phyloP scores from a whole-genome alignment of 2,888 invertebrate genomes.

The Hoplodrina ambigua region DNA sequence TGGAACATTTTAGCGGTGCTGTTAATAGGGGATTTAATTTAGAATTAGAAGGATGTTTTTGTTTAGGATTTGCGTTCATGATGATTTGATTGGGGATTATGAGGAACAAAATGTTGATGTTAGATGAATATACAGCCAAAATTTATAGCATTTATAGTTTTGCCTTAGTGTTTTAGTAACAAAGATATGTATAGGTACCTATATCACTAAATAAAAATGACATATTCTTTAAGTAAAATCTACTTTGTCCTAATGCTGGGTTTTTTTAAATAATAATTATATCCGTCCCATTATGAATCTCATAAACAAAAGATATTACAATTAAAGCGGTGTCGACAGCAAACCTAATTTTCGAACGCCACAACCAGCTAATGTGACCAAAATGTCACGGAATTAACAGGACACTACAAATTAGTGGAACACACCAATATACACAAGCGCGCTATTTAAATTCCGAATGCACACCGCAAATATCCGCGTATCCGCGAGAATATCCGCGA shows the following conservation, averaged over 20 bases:
- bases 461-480: slow-evolving; percentile 67
- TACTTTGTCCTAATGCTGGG: background rate
- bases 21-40: slow-evolving; percentile 41
- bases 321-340: slow-evolving; percentile 31
- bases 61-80: slow-evolving; percentile 23
- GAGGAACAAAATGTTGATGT: background rate
- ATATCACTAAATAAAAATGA: too few species aligned
- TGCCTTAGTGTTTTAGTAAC: too few species aligned
- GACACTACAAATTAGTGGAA: slow-evolving; percentile 62
- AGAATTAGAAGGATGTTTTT: slow-evolving; percentile 33
- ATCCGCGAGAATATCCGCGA: slow-evolving; percentile 67
- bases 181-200: too few species aligned
- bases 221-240: too few species aligned
- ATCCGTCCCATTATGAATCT: background rate
- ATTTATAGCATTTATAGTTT: too few species aligned
- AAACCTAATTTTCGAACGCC: slow-evolving; percentile 35
- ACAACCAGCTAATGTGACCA: slow-evolving; percentile 46
- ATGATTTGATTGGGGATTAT: slow-evolving; percentile 29
- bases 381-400: slow-evolving; percentile 53
- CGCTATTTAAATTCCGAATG: slow-evolving; percentile 67
- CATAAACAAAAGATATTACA: background rate
- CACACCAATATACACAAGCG: slow-evolving; percentile 57
- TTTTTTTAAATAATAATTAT: background rate
- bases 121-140: background rate
- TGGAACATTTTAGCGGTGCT: slow-evolving; percentile 26